Percentiles rank a stretch among this genome's conserved stretches.
phyloP scores from a whole-genome alignment of 1,140 invertebrate species.

The Caenorhabditis tropicalis region DNA sequence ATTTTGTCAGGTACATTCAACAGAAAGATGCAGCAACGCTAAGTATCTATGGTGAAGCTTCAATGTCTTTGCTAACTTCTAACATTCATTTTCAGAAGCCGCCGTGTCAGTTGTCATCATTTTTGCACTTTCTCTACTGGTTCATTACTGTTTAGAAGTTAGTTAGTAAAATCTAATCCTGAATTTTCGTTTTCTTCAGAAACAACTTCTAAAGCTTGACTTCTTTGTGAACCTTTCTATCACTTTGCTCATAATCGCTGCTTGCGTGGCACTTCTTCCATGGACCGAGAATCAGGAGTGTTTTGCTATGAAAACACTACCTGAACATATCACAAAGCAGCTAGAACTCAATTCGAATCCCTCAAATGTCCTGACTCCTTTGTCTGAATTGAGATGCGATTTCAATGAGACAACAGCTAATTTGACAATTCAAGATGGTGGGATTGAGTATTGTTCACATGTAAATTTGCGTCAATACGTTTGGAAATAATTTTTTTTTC shows the following conservation, averaged over 20 bases:
- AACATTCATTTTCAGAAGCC: not conserved
- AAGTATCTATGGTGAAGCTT: not conserved
- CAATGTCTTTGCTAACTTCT: too few relatives aligned
- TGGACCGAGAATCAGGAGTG: not conserved
- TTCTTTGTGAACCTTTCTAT: not conserved
- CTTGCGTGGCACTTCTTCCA: not conserved
- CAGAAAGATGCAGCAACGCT: not conserved
- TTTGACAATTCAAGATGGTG: not conserved
- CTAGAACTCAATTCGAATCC: not conserved
- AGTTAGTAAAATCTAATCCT: not conserved
- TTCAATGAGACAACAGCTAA: not conserved
- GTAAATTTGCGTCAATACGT: not conserved
- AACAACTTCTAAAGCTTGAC: not conserved
- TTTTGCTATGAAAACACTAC: not conserved
- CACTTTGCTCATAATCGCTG: not conserved
- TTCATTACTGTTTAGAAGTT: not conserved
- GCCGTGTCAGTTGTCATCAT: not conserved
- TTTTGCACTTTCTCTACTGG: not conserved
- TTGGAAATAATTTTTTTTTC: not conserved
- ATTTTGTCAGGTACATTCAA: constrained; percentile 20
- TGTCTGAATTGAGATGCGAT: not conserved
- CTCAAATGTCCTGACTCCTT: not conserved
- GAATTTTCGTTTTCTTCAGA: not conserved
- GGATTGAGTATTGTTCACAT: constrained; percentile 13
- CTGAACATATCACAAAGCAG: not conserved